Evolutionary conservation across 2,888 invertebrate genomes (phyloP), one percentile per base, ranked within the genome.

Genomic region (Nebria salina): DNA sequence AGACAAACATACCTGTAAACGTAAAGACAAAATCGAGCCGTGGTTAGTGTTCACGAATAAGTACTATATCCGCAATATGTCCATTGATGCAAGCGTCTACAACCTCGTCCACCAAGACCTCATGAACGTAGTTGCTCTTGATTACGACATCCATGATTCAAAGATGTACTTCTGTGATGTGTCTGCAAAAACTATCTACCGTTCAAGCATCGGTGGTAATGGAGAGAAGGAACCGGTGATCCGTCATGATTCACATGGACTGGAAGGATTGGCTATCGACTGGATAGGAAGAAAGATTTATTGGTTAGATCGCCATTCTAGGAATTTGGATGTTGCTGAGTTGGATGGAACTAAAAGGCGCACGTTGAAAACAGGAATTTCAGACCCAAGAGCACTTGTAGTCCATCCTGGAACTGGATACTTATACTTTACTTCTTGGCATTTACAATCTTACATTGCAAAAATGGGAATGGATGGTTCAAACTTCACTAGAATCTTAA

Each of bases 381-480:
- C 96, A 0, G 98, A 98, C 89, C 99, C 99, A 0, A 91, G 99
- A 85, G 98, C 98, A 0, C 93, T 99, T 77, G 97, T 95, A 2
- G 96, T 98, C 0, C 98, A 99, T 89, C 99, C 99, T 0, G 96
- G 97, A 65, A 96, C 93, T 76, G 98, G 98, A 1, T 96, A 96
- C 85, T 88, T 99, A 76, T 99, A 97, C 90, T 98, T 95, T 88
- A 96, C 98, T 1, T 98, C 98, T 5, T 99, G 99, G 99, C 96
- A 97, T 87, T 90, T 97, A 65, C 94, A 97, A 90, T 97, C 99
- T 0, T 99, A 97, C 89, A 98, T 99, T 84, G 99, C 97, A 13
- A 96, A 98, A 89, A 93, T 99, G 89, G 97, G 97, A 75, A 97
- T 99, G 97, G 98, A 99, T 86, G 99, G 99, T 0, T 94, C 95